Percentiles rank a stretch among this genome's conserved stretches.
Conservation (phyloP, 1,140 invertebrate genomes). For the Tribolium castaneum region DNA sequence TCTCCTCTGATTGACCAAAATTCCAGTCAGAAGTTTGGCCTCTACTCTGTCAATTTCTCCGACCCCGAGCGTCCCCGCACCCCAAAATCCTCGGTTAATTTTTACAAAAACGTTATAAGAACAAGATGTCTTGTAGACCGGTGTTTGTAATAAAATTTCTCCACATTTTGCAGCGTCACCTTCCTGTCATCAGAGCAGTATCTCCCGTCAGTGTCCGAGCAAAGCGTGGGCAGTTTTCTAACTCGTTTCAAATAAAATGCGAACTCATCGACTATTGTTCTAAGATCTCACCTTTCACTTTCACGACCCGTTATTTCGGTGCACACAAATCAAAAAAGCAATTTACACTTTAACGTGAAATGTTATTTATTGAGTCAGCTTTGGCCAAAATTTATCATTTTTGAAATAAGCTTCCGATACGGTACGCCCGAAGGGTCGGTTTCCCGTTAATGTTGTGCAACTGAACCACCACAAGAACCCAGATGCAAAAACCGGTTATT, state of each 20-base stretch:
- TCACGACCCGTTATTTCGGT: background rate
- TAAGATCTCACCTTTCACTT: conserved; percentile 4
- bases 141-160: background rate
- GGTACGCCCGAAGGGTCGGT: background rate
- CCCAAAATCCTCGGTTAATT: conserved; percentile 44
- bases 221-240: conserved; percentile 8
- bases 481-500: conserved; percentile 38
- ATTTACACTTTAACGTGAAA: conserved; percentile 4
- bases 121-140: background rate
- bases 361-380: background rate
- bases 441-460: conserved; percentile 1
- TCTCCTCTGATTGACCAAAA: conserved; percentile 39
- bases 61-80: conserved; percentile 46
- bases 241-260: conserved; percentile 2
- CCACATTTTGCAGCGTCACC: conserved; percentile 5
- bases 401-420: conserved; percentile 7
- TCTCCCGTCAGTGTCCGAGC: background rate
- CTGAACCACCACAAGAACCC: conserved; percentile 7
- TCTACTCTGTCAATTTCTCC: conserved; percentile 49
- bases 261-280: background rate
- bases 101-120: conserved; percentile 45
- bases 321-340: background rate
- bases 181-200: background rate
- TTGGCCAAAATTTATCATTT: background rate
- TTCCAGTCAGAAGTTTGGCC: conserved; percentile 48